Percentiles rank a stretch among this genome's conserved stretches.
Evolutionary conservation across 92 coral and sea anemone species (phyloP).

Genomic region (Umimayanthus kanabou): DNA sequence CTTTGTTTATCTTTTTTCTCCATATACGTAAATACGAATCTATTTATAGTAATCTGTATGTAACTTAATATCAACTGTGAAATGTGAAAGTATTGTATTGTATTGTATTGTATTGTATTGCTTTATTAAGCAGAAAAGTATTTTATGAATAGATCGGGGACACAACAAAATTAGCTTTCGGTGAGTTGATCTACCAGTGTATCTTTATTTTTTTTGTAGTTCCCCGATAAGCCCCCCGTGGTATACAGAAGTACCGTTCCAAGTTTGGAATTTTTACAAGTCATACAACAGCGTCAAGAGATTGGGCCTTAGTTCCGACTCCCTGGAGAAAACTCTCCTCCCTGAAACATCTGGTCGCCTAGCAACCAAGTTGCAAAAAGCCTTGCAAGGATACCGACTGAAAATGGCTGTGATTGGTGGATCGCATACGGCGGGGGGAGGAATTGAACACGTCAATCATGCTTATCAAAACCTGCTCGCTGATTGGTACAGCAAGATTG

Average conservation of each 20-base stretch:
- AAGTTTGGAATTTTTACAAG: conserved; percentile 11
- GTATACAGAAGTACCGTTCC: conserved; percentile 26
- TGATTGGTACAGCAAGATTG: conserved; percentile 29
- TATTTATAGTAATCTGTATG: no score
- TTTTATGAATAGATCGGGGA: background rate
- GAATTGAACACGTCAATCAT: conserved; percentile 9
- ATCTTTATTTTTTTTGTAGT: background rate
- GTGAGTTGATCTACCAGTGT: background rate
- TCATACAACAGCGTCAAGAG: conserved; percentile 17
- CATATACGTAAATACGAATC: no score
- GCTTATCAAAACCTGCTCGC: conserved; percentile 20
- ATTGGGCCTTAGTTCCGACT: conserved; percentile 11
- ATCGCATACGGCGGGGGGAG: conserved; percentile 39
- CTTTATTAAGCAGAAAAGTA: no score
- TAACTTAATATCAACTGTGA: no score
- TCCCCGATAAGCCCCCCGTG: background rate
- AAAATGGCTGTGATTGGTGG: conserved; percentile 46
- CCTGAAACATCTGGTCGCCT: conserved; percentile 37
- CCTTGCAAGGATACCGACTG: conserved; percentile 22
- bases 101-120: no score
- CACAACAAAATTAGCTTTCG: background rate
- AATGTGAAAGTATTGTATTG: no score
- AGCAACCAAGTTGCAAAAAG: conserved; percentile 32
- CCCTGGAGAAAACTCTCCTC: background rate
- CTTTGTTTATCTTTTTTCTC: no score